Evolutionary conservation across 2,888 invertebrate species (phyloP).

Genomic region (Meteorus colon): DNA sequence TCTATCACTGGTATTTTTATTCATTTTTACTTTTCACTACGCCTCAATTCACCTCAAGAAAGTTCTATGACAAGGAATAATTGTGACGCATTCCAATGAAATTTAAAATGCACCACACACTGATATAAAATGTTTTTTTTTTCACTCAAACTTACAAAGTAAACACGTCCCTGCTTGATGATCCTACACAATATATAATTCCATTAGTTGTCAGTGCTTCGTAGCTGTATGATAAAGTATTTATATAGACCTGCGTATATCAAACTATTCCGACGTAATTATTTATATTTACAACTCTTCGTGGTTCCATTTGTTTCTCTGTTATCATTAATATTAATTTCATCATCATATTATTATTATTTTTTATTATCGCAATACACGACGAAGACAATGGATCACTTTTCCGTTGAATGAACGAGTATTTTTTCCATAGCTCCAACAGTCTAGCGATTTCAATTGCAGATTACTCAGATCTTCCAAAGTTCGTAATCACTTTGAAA

Average conservation of each 20-base stretch:
- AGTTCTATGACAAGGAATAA: neutral
- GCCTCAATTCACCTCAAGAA: neutral
- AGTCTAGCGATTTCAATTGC: conserved; percentile 11
- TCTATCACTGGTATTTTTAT: conserved; percentile 11
- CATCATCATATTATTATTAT: conserved; percentile 42
- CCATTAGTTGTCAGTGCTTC: conserved; percentile 63
- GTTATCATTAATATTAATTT: conserved; percentile 50
- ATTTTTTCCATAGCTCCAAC: conserved; percentile 15
- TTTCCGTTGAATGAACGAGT: neutral
- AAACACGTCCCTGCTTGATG: conserved; percentile 59
- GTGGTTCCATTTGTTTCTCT: conserved; percentile 56
- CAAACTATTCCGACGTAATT: conserved; percentile 69
- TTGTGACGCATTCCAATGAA: conserved; percentile 57
- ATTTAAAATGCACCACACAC: conserved; percentile 62
- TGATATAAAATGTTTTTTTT: conserved; percentile 66
- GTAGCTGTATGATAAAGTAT: conserved; percentile 70
- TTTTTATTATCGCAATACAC: conserved; percentile 62
- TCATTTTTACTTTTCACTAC: neutral
- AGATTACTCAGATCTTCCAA: conserved; percentile 23
- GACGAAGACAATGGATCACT: conserved; percentile 54
- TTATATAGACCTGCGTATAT: conserved; percentile 71
- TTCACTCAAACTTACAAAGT: conserved; percentile 63
- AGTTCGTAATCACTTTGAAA: conserved; percentile 2
- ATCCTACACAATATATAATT: conserved; percentile 57
- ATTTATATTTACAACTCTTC: conserved; percentile 69